A percentile compares a stretch with the other conserved stretches of the same genome.
Evolutionary conservation across 2,888 invertebrate genomes (phyloP).

Genomic region (Drosophila longiperda): DNA sequence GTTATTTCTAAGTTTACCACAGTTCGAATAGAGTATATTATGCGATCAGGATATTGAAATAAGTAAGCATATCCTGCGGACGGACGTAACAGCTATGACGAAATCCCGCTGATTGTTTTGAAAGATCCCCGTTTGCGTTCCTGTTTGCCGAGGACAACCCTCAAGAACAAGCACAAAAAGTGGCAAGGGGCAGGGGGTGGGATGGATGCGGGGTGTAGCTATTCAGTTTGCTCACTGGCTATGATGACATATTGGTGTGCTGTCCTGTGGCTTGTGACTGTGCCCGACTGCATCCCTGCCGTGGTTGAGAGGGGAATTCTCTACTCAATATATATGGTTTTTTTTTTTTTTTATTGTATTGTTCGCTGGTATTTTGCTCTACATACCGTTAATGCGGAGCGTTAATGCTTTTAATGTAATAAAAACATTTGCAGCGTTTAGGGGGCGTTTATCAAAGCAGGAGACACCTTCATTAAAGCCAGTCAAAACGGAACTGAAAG

Average conservation of each 20-base stretch:
- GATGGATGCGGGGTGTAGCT: constrained; percentile 16
- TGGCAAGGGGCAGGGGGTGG: not conserved
- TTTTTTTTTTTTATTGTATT: constrained; percentile 42
- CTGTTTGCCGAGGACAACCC: constrained; percentile 35
- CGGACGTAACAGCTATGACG: constrained; percentile 48
- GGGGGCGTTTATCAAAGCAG: constrained; percentile 56
- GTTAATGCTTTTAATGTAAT: constrained; percentile 81
- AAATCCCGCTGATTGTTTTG: constrained; percentile 72
- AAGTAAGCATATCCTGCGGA: constrained; percentile 40
- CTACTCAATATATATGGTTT: constrained; percentile 12
- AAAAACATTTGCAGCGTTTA: constrained; percentile 77
- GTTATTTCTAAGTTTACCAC: not conserved
- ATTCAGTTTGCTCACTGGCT: constrained; percentile 47
- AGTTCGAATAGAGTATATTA: not conserved
- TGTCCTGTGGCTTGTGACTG: constrained; percentile 42
- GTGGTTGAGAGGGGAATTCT: constrained; percentile 7
- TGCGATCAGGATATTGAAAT: constrained; percentile 23
- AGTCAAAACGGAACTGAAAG: not conserved
- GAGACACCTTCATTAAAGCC: constrained; percentile 35
- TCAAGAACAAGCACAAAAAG: constrained; percentile 3
- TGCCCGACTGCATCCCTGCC: constrained; percentile 35
- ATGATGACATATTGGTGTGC: constrained; percentile 79
- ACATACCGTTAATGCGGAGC: constrained; percentile 71
- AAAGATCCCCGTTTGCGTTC: constrained; percentile 11
- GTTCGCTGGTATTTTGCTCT: constrained; percentile 65